Base-by-base conservation (phyloP, 2,888 invertebrate species). In the Pterostichus madidus region DNA sequence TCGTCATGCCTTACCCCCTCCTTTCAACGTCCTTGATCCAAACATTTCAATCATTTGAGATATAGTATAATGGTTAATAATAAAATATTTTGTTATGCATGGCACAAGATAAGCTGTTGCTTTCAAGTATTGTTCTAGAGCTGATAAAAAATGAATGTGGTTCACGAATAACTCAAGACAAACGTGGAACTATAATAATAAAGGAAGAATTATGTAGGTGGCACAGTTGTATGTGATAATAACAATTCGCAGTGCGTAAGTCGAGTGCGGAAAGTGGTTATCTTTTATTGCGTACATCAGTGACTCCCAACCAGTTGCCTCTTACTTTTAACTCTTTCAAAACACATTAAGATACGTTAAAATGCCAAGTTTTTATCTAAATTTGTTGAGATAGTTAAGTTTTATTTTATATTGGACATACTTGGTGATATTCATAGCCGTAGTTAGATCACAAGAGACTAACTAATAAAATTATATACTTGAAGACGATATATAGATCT, bases 231-330 rank as follows among this genome's bases (percentile, higher is more conserved):
- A 49, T 75, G 52, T 56, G 76, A 77, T 53, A 77, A 56, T 77
- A 56, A 71, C 71, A 71, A 77, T 53, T 71, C 71, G 71, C 71
- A 71, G 71, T 56, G 53, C 39, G 56, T 77, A 77, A 77, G 76
- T 56, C 76, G 76, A 53, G 44, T 49, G 49, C 49, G 49, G 64
- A 46, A 49, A 77, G 39, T 77, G 76, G 76, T 77, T 77, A 77
- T 77, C 76, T 77, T 77, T 77, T 77, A 77, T 77, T 77, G 56
- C 76, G 52, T 64, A 13, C 0, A 7, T 0, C 64, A 64, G 64
- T 32, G 64, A 31, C 2, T 17, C 31, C 13, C 35, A 64, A 32
- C 32, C 24, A 31, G 64, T 64, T 64, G 11, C 35, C 35, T 46
- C 2, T 8, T 46, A 6, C 8, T 46, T 3, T 46, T 10, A 8